Base-by-base conservation (phyloP, 2,797 vertebrate genomes). In the Tragelaphus oryx region DNA sequence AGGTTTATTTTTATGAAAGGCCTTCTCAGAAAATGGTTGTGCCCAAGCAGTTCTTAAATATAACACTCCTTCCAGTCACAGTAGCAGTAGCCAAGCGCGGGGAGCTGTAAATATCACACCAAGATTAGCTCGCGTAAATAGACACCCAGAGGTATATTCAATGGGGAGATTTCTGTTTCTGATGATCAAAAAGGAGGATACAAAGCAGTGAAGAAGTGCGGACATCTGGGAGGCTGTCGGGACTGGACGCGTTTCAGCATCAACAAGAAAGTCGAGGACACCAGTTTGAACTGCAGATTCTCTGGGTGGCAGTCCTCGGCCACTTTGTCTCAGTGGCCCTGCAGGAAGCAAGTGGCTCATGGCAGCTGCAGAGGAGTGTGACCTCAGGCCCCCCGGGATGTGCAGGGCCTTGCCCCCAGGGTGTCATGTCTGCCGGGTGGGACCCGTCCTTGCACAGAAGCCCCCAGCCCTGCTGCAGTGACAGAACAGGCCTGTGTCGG, bases 301-400 rank as follows among this genome's bases (percentile, higher is more conserved):
- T 2, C 3, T 8, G 5, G 26, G 33, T 16, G 83, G 5, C 28
- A 7, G 4, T 28, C 26, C 9, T 13, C 1, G 8, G 48, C 16
- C 30, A 26, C 1, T 0, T 5, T 2, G 0, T 68, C 9, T 3
- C 0, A 4, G 13, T 1, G 7, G 17, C 44, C 55, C 37, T 1
- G 0, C 9, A 10, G n/a, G 8, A 26, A 0, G 4, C 17, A 1
- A 33, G 33, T 1, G 2, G 24, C 55, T 4, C 0, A 0, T 0
- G 0, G 5, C 13, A 5, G 30, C 13, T 14, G 16, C 2, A 1
- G 22, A 12, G 11, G 17, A 17, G 0, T 24, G 50, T 1, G 33
- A 3, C 5, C 59, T 2, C 2, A 13, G 41, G 24, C 3, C 13
- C 59, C 59, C 1, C 1, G 8, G 10, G 0, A 2, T 4, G 11